Percentiles rank a stretch among this genome's conserved stretches.
These are phyloP conservation scores for Epinotia demarniana DNA, from an alignment of 2,888 invertebrate species.

Conservation along the genomic window DNA sequence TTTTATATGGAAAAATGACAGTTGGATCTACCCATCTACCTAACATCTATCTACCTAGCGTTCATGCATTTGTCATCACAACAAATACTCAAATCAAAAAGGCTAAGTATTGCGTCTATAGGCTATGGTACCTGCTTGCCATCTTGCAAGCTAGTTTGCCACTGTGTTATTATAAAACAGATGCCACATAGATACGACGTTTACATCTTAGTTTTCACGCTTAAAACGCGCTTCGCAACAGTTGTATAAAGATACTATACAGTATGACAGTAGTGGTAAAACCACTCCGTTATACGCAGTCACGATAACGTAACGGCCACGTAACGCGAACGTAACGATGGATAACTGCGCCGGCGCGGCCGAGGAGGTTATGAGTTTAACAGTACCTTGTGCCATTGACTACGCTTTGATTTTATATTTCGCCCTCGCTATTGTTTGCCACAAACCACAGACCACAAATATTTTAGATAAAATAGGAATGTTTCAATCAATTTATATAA, in stretches of 20 bases:
- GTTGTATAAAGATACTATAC: background rate
- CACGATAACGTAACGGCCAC: slow-evolving; percentile 30
- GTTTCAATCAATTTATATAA: too few relatives aligned
- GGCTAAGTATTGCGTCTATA: too few relatives aligned
- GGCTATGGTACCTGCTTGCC: too few relatives aligned
- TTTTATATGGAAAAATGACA: too few relatives aligned
- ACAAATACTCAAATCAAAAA: too few relatives aligned
- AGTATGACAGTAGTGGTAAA: slow-evolving; percentile 29
- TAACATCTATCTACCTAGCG: too few relatives aligned
- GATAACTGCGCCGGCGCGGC: slow-evolving; percentile 12
- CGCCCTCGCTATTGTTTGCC: background rate
- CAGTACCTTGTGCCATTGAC: slow-evolving; percentile 1
- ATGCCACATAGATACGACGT: background rate
- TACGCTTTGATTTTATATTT: slow-evolving; percentile 7
- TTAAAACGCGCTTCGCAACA: background rate
- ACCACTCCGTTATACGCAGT: slow-evolving; percentile 16
- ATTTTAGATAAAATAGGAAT: too few relatives aligned
- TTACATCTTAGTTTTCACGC: background rate
- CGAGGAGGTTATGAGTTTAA: slow-evolving; percentile 26
- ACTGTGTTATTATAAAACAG: too few relatives aligned
- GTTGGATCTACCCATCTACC: too few relatives aligned
- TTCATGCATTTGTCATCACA: too few relatives aligned
- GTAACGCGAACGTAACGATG: slow-evolving; percentile 30
- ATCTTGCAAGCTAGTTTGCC: too few relatives aligned
- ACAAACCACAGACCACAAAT: too few relatives aligned